Conservation (phyloP, 1,140 invertebrate species). For the Heliothis virescens region DNA sequence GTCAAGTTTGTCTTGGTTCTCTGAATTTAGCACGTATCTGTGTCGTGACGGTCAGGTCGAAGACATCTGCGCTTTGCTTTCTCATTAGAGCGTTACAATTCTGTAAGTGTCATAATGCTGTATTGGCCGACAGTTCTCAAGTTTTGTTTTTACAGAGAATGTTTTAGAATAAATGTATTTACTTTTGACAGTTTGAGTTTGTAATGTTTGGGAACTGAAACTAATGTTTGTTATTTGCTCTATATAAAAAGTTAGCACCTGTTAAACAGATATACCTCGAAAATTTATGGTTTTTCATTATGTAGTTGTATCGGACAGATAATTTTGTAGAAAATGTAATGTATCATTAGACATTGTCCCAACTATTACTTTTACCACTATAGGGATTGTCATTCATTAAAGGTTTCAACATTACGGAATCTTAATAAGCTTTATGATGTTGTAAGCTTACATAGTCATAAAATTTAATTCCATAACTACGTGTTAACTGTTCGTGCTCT, state of each 20-base stretch:
- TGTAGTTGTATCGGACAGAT: too few relatives aligned
- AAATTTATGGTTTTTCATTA: background rate
- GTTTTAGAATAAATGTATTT: slow-evolving; percentile 30
- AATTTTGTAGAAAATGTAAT: too few relatives aligned
- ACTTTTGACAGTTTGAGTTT: slow-evolving; percentile 11
- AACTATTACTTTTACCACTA: too few relatives aligned
- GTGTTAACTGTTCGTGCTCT: slow-evolving; percentile 3
- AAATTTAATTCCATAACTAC: too few relatives aligned
- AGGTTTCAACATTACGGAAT: too few relatives aligned
- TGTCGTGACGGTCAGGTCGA: slow-evolving; percentile 72
- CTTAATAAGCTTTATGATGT: background rate
- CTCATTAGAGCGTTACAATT: slow-evolving; percentile 82
- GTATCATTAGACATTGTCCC: too few relatives aligned
- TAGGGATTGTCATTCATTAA: too few relatives aligned
- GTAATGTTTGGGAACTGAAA: slow-evolving; percentile 1
- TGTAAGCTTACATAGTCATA: too few relatives aligned
- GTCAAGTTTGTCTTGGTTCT: slow-evolving; percentile 70
- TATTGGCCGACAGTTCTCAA: slow-evolving; percentile 37
- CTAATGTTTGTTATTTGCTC: slow-evolving; percentile 14
- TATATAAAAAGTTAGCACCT: slow-evolving; percentile 1
- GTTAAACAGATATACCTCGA: background rate
- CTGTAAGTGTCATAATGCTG: slow-evolving; percentile 52
- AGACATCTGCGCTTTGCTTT: slow-evolving; percentile 73
- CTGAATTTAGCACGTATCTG: slow-evolving; percentile 80
- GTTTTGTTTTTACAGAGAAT: slow-evolving; percentile 25